Evolutionary conservation across 2,797 vertebrate species (phyloP), one percentile per base, ranked within the genome.

Genomic region (Babyrousa celebensis): DNA sequence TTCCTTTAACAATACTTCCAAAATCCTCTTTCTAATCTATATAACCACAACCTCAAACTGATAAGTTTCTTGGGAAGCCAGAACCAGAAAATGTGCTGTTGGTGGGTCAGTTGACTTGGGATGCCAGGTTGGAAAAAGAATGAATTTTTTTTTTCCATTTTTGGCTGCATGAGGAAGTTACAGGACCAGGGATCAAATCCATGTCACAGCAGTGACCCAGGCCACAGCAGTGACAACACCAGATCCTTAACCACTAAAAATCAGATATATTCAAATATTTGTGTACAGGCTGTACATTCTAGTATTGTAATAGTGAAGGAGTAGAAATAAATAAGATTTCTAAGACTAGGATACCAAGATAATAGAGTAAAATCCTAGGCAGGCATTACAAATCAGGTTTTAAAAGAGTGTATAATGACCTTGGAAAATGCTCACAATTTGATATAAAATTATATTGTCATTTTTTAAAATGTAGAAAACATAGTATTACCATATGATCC

Each of bases 351-450:
- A 83, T 27, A 65, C 7, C 79, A 43, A 54, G 60, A 85, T 74
- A 75, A 67, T 60, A 16, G 17, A 89, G 36, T 72, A 79, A 93
- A 93, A 86, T 52, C 95, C 20, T 65, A 92, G 27, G 6, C 3
- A 60, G 23, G 56, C 56, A 58, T 84, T 83, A 87, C 89, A 96
- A 89, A n/a, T 75, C 56, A 54, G 8, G 8, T 79, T 96, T 84
- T 70, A n/a, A 63, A 85, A 60, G 27, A 60, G 5, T 65, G 14
- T 65, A 54, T 25, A 56, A 87, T 52, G 58, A 62, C 27, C 89
- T n/a, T 85, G 25, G 43, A 82, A 92, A 95, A 77, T 80, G 17
- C 18, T 88, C 25, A 85, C 17, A 96, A 89, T 90, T 63, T 93
- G 15, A 93, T 74, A 75, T 9, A 83, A 93, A 94, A 77, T 62